Evolutionary conservation across 2,888 invertebrate species (phyloP).

Genomic region (Drosophila cracens): DNA sequence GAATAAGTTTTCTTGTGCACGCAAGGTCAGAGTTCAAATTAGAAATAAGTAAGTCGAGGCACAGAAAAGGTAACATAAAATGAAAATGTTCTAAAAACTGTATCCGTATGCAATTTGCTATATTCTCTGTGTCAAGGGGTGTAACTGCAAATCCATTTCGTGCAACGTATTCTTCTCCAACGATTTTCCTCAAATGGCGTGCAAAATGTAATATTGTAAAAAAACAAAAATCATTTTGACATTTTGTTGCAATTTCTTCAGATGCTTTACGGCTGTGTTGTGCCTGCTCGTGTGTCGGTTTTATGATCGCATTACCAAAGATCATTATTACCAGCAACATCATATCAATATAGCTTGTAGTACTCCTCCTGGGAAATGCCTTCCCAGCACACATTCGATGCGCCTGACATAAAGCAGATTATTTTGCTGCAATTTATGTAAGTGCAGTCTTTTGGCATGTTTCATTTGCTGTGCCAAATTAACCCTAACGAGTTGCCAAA

Average conservation of each 20-base stretch:
- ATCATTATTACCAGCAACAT: constrained; percentile 41
- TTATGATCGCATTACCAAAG: constrained; percentile 67
- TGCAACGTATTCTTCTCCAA: not conserved
- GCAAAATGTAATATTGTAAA: constrained; percentile 68
- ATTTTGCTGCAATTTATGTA: constrained; percentile 57
- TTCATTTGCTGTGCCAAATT: constrained; percentile 36
- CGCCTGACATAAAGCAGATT: constrained; percentile 43
- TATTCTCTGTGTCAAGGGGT: constrained; percentile 55
- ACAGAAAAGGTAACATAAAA: constrained; percentile 33
- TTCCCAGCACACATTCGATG: constrained; percentile 53
- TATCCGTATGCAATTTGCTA: constrained; percentile 34
- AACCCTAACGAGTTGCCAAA: constrained; percentile 15
- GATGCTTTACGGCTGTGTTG: constrained; percentile 64
- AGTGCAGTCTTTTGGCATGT: constrained; percentile 30
- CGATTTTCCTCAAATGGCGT: constrained; percentile 60
- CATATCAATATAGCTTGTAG: constrained; percentile 12
- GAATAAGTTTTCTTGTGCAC: constrained; percentile 65
- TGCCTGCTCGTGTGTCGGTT: constrained; percentile 63
- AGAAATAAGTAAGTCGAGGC: constrained; percentile 43
- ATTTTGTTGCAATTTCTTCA: constrained; percentile 52
- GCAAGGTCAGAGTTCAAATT: constrained; percentile 65
- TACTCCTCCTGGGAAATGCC: not conserved
- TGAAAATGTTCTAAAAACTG: constrained; percentile 49
- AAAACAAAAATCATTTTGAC: constrained; percentile 61
- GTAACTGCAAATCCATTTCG: constrained; percentile 57